phyloP scores from a whole-genome alignment of 2,797 vertebrate genomes.

The Microctenopoma steveboyesi region DNA sequence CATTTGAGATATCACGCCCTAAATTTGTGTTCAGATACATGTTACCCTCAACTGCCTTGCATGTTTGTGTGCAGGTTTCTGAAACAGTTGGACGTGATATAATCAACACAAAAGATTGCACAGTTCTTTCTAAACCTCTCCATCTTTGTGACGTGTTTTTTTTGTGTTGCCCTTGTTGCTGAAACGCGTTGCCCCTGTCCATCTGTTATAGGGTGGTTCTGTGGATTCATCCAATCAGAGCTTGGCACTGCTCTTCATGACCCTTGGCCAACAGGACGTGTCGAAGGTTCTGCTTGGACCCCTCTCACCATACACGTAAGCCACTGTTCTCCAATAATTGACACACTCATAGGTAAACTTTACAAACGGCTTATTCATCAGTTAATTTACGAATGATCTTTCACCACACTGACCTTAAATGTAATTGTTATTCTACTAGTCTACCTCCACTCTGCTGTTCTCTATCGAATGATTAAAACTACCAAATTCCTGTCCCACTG shows the following conservation, averaged over 20 bases:
- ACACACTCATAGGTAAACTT: not conserved
- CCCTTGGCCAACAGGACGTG: conserved; percentile 96
- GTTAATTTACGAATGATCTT: conserved; percentile 24
- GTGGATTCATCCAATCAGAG: conserved; percentile 97
- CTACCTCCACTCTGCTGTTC: not conserved
- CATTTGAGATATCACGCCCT: not conserved
- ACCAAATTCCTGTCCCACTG: conserved; percentile 50
- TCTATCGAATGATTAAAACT: conserved; percentile 27
- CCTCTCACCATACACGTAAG: conserved; percentile 93
- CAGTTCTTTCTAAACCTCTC: conserved; percentile 40
- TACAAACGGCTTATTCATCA: conserved; percentile 32
- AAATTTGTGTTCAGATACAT: not conserved
- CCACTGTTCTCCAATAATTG: conserved; percentile 13
- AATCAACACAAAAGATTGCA: conserved; percentile 10
- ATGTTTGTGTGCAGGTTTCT: not conserved
- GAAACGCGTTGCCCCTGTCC: not conserved
- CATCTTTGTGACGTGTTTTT: conserved; percentile 39
- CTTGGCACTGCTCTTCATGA: conserved; percentile 93
- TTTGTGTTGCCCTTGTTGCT: conserved; percentile 53
- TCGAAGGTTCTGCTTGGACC: conserved; percentile 96
- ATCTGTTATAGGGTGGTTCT: conserved; percentile 91
- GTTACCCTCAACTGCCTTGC: not conserved
- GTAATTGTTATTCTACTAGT: conserved; percentile 65
- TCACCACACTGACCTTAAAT: not conserved
- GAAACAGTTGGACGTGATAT: conserved; percentile 17